Evolutionary conservation across 2,888 invertebrate genomes (phyloP), one percentile per base, ranked within the genome.

Genomic region (Microplitis manilae): DNA sequence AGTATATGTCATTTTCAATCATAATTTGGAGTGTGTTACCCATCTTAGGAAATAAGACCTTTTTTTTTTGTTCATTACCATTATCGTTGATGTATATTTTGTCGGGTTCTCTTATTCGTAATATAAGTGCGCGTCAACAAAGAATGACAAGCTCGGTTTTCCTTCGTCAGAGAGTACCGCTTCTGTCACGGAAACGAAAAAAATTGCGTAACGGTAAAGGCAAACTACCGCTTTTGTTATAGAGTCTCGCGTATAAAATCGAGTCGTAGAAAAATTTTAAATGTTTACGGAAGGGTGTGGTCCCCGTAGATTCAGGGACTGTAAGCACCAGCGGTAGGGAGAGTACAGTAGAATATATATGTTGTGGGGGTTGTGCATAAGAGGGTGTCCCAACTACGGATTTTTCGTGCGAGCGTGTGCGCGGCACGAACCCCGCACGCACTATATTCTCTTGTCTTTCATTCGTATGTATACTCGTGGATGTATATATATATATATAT

Each of bases 251-350:
- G 68, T 79, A 75, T 82, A 83, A 82, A 82, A 82, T 80, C 81
- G 75, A 83, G 79, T 82, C 73, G 82, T 81, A 81, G 77, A 82
- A 82, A 81, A 87, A 84, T 89, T 89, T 89, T 88, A 88, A 89
- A 87, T 87, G 87, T 87, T 87, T 86, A 85, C 86, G 81, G 85
- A 88, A 86, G 89, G 89, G 88, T 87, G 86, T 77, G 71, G 30
- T 69, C 41, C 30, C 61, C 68, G 60, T 72, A 60, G 68, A 67
- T 67, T 74, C 8, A 30, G 59, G 64, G 50, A 61, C 41, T 69
- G 65, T 20, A 20, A 20, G 20, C 20, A 20, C 2, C 20, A 20
- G 20, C 20, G 2, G 20, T 20, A 20, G 50, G 64, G 65, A 50
- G 73, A 40, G 59, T 50, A 9, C 13, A 6, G 50, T 40, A 50